Conservation (phyloP, 2,797 vertebrate genomes). For the Sciaenops ocellatus region DNA sequence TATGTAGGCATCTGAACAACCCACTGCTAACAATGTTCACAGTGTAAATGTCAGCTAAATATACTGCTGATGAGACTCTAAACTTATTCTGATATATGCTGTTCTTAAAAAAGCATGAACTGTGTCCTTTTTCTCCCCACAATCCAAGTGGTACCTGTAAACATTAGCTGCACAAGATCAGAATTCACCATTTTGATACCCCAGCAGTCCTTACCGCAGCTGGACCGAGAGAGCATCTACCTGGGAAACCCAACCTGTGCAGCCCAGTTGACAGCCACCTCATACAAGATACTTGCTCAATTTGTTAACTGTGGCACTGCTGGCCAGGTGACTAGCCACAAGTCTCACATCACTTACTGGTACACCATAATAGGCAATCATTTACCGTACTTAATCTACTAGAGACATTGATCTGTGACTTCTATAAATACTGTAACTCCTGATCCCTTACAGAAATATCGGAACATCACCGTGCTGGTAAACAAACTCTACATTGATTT, state of each 20-base stretch:
- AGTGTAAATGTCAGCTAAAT: slow-evolving; percentile 23
- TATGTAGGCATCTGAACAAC: background rate
- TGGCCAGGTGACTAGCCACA: slow-evolving; percentile 84
- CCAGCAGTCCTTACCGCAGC: slow-evolving; percentile 87
- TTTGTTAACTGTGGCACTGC: slow-evolving; percentile 94
- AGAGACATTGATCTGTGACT: background rate
- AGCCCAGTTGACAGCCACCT: slow-evolving; percentile 88
- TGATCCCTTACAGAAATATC: slow-evolving; percentile 88
- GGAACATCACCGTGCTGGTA: slow-evolving; percentile 92
- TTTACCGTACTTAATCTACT: background rate
- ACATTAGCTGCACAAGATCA: slow-evolving; percentile 94
- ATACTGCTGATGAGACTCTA: background rate
- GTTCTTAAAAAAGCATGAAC: slow-evolving; percentile 11
- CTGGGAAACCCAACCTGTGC: slow-evolving; percentile 91
- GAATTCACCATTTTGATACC: slow-evolving; percentile 97
- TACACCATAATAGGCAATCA: background rate
- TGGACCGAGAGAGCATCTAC: slow-evolving; percentile 93
- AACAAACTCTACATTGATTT: slow-evolving; percentile 96
- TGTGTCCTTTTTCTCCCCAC: background rate
- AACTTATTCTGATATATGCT: background rate
- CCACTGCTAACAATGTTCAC: background rate
- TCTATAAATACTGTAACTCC: slow-evolving; percentile 21
- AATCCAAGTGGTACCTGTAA: slow-evolving; percentile 93
- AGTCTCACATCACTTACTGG: slow-evolving; percentile 2
- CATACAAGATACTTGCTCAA: slow-evolving; percentile 93